A percentile compares a stretch with the other conserved stretches of the same genome.
phyloP scores from a whole-genome alignment of 2,888 invertebrate genomes.

The Leucozona laternaria region DNA sequence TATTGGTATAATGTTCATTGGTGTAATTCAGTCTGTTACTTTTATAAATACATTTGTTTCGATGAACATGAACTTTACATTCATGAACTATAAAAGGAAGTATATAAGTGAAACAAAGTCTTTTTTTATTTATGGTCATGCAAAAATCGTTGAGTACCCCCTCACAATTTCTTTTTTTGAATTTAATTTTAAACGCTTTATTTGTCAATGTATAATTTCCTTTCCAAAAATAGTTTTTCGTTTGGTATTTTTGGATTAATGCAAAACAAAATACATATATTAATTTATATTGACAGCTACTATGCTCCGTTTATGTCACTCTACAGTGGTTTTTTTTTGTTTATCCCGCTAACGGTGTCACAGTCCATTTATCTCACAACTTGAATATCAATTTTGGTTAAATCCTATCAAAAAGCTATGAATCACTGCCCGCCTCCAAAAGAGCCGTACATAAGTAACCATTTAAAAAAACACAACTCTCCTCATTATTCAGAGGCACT shows the following conservation, averaged over 20 bases:
- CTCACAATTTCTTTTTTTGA: background rate
- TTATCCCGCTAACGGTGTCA: background rate
- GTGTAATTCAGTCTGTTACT: no score
- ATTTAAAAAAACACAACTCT: constrained; percentile 48
- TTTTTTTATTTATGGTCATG: no score
- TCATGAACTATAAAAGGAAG: no score
- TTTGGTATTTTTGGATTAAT: background rate
- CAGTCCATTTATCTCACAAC: constrained; percentile 39
- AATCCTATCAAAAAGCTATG: constrained; percentile 57
- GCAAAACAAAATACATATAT: background rate
- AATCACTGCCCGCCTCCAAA: constrained; percentile 58
- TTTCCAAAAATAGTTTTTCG: background rate
- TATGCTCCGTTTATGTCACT: constrained; percentile 24
- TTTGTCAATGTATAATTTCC: background rate
- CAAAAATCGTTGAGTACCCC: no score
- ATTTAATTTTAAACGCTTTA: background rate
- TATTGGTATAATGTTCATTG: no score
- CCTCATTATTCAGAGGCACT: constrained; percentile 54
- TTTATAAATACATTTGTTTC: no score
- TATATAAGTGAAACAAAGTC: no score
- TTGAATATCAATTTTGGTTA: constrained; percentile 41
- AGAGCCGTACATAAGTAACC: constrained; percentile 35
- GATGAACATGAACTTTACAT: no score
- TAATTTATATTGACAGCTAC: background rate
- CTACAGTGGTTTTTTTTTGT: background rate